These are phyloP conservation scores for Phthorimaea operculella DNA, from an alignment of 1,140 invertebrate species.

Conservation along the genomic window DNA sequence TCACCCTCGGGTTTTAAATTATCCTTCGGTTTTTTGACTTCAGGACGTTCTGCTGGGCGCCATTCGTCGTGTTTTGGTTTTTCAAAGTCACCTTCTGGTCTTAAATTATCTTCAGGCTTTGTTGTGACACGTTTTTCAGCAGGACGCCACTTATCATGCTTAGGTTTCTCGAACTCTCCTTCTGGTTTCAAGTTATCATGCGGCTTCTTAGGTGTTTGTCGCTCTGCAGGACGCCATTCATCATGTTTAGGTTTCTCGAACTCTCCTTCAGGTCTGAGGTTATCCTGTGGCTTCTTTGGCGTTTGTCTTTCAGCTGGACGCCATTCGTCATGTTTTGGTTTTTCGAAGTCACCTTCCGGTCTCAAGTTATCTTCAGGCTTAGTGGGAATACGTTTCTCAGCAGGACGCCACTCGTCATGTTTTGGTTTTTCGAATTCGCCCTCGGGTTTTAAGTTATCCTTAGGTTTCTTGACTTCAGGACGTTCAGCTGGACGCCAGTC, in stretches of 20 bases:
- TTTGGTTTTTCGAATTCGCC: conserved; percentile 66
- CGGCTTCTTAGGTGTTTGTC: conserved; percentile 48
- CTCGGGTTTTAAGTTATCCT: conserved; percentile 70
- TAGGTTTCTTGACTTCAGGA: conserved; percentile 60
- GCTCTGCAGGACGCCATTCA: conserved; percentile 48
- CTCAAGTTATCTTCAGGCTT: conserved; percentile 54
- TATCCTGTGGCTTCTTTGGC: conserved; percentile 65
- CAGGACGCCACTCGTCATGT: conserved; percentile 43
- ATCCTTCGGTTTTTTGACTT: conserved; percentile 62
- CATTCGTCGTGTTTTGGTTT: conserved; percentile 29
- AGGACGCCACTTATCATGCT: conserved; percentile 43
- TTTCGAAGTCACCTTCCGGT: conserved; percentile 17
- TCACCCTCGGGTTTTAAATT: conserved; percentile 72
- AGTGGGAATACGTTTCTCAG: conserved; percentile 52
- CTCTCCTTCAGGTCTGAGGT: conserved; percentile 70
- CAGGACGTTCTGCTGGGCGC: conserved; percentile 67
- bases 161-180: conserved; percentile 69
- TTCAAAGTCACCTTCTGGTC: conserved; percentile 64
- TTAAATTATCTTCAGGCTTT: conserved; percentile 68
- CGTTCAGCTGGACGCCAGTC: conserved; percentile 54
- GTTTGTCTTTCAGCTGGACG: conserved; percentile 68
- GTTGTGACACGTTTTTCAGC: conserved; percentile 68
- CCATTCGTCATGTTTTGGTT: conserved; percentile 51
- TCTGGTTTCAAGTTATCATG: conserved; percentile 72
- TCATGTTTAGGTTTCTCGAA: conserved; percentile 36